Evolutionary conservation across 2,797 vertebrate species (phyloP).

Genomic region (Betta splendens): DNA sequence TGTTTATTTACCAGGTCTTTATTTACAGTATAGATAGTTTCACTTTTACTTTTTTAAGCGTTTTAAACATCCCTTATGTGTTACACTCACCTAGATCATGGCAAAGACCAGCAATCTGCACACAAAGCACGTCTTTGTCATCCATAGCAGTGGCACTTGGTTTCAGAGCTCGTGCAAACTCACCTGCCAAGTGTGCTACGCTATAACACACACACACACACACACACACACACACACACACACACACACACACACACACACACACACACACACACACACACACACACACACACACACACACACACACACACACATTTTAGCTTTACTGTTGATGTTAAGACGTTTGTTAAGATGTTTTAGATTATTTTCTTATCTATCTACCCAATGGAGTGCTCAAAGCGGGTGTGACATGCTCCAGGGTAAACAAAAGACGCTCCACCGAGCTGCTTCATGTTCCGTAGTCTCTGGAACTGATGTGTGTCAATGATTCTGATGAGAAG

Average conservation of each 20-base stretch:
- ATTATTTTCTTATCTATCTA: too few relatives aligned
- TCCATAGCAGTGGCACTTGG: too few relatives aligned
- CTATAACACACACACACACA: conserved; percentile 43
- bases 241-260: too few relatives aligned
- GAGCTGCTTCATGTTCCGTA: conserved; percentile 82
- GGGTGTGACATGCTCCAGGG: conserved; percentile 75
- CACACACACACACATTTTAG: fast-evolving
- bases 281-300: neutral
- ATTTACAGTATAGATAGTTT: too few relatives aligned
- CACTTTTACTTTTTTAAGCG: too few relatives aligned
- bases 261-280: neutral
- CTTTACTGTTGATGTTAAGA: neutral
- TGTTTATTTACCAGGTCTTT: too few relatives aligned
- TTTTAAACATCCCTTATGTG: too few relatives aligned
- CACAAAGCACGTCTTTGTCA: conserved; percentile 85
- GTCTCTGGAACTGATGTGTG: conserved; percentile 83
- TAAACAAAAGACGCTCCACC: conserved; percentile 62
- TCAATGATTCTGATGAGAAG: too few relatives aligned
- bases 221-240: conserved; percentile 4
- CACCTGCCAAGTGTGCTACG: conserved; percentile 87
- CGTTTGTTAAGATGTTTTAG: too few relatives aligned
- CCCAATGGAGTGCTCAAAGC: conserved; percentile 77
- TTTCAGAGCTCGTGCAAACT: conserved; percentile 75
- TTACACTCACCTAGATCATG: conserved; percentile 88
- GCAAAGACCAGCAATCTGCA: conserved; percentile 92